Evolutionary conservation across 2,888 invertebrate species (phyloP), one percentile per base, ranked within the genome.

Genomic region (Agrotis segetum): DNA sequence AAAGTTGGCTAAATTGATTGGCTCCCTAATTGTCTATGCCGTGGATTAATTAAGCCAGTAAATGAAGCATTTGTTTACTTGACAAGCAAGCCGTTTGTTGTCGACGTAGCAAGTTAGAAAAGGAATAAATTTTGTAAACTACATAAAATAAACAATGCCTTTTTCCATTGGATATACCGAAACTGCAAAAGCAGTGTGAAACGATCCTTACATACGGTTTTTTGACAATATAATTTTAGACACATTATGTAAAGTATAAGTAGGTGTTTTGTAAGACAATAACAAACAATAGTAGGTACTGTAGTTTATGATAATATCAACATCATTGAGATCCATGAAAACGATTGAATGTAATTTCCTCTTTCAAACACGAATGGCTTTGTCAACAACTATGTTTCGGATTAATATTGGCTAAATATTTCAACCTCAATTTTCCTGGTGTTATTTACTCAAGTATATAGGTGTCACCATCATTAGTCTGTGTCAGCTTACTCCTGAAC

Each of bases 31-130:
- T 59, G 68, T 46, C 55, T 62, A 40, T 69, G 69, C 63, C 16
- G 47, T 58, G 47, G 58, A 69, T 82, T 70, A 76, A 84, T 82
- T 72, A 64, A 46, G 52, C 58, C 60, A 60, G 61, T 60, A 68
- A 81, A 74, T 71, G 49, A 62, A 46, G 29, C 60, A 64, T 78
- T 81, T 60, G 64, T 80, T 29, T 59, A 47, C 60, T 16, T 53
- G 58, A 65, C 46, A 59, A 61, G 3, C 44, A 2, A 17, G 17
- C 49, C 19, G 0, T 55, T 80, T 47, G 40, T 52, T 66, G 47
- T 34, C 44, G 29, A 66, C 40, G 49, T 24, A 34, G 16, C 5
- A 3, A 21, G 29, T 56, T 55, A 44, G 13, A 13, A 13, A 62
- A 14, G 14, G 19, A 47, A 66, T 2, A 44, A 5, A 46, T 40